Conservation (phyloP, 2,113 vertebrate species). For the Hassar affinis region DNA sequence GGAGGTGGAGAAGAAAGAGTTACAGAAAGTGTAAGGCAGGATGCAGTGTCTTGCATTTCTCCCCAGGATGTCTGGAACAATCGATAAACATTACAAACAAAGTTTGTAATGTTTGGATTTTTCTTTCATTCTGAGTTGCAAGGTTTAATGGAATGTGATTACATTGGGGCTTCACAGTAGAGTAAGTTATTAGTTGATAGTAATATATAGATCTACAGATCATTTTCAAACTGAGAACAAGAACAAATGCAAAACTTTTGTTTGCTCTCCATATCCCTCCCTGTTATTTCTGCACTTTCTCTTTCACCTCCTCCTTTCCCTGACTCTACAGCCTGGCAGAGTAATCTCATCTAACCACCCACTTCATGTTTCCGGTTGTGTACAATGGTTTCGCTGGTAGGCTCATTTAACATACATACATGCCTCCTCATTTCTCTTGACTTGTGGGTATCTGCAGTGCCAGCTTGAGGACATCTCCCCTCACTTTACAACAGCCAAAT, state of each 20-base stretch:
- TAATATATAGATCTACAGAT: neutral
- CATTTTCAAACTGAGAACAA: neutral
- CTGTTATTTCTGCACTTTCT: neutral
- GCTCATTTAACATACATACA: constrained; percentile 33
- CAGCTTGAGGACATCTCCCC: neutral
- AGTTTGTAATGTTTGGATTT: constrained; percentile 41
- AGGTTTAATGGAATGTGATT: constrained; percentile 47
- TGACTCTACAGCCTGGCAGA: constrained; percentile 21
- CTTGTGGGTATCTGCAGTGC: constrained; percentile 20
- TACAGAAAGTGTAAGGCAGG: constrained; percentile 47
- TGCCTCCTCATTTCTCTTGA: constrained; percentile 11
- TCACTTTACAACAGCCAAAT: neutral
- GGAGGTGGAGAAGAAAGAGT: constrained; percentile 36
- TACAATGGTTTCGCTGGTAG: constrained; percentile 41
- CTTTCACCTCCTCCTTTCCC: constrained; percentile 3
- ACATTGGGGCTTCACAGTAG: constrained; percentile 48
- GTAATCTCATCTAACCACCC: constrained; percentile 47
- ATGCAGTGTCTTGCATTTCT: constrained; percentile 44
- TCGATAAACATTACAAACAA: constrained; percentile 48
- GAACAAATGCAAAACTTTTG: neutral
- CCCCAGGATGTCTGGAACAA: constrained; percentile 42
- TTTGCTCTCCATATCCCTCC: neutral
- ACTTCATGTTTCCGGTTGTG: constrained; percentile 37
- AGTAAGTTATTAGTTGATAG: constrained; percentile 23
- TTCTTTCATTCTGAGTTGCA: neutral